A percentile compares a stretch with the other conserved stretches of the same genome.
Conservation (phyloP, 2,113 vertebrate species). For the Pterocles burchelli region DNA sequence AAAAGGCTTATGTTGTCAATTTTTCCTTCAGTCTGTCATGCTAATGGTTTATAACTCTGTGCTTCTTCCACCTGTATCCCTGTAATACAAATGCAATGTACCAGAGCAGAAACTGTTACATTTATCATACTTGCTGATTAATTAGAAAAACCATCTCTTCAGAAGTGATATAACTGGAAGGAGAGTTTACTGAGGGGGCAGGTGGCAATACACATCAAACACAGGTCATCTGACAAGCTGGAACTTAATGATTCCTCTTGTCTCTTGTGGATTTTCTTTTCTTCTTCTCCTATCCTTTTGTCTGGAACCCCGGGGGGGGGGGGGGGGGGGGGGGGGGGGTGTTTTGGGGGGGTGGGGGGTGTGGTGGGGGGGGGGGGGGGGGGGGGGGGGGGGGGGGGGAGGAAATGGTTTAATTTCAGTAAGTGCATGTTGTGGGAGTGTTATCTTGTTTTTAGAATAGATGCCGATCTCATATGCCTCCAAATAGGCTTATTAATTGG, state of each 20-base stretch:
- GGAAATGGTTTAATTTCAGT: background rate
- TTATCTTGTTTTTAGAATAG: background rate
- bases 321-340: accelerated
- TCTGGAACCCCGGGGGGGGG: background rate
- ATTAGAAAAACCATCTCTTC: background rate
- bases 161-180: background rate
- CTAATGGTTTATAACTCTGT: background rate
- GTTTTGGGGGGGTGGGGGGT: accelerated
- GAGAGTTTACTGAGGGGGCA: background rate
- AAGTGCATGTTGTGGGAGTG: background rate
- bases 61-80: background rate
- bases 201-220: background rate
- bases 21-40: background rate
- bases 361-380: accelerated
- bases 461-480: background rate
- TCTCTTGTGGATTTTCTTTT: background rate
- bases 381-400: too few species aligned
- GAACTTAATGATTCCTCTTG: background rate
- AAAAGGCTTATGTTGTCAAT: background rate
- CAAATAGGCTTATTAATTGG: background rate
- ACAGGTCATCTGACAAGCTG: background rate
- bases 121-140: background rate
- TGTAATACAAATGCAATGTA: background rate
- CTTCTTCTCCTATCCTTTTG: background rate
- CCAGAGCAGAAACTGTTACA: background rate